Evolutionary conservation across 2,888 invertebrate genomes (phyloP).

Genomic region (Choristoneura rosaceana): DNA sequence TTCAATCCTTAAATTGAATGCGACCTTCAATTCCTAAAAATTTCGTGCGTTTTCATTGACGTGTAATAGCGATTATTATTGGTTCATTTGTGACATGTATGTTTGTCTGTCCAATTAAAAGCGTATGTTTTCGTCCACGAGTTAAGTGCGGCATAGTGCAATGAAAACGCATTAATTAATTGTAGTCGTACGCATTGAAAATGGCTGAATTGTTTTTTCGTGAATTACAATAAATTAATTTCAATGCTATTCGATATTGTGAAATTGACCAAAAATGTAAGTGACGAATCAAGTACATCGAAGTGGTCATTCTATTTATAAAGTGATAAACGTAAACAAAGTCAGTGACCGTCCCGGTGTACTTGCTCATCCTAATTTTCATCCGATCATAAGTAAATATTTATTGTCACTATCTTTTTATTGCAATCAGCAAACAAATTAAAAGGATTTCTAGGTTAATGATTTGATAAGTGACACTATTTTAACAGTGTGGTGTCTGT

Average conservation of each 20-base stretch:
- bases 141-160: conserved; percentile 22
- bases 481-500: conserved; percentile 10
- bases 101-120: conserved; percentile 33
- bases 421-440: conserved; percentile 38
- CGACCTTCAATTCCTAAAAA: conserved; percentile 16
- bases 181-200: conserved; percentile 43
- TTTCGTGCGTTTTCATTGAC: conserved; percentile 26
- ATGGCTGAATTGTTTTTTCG: conserved; percentile 43
- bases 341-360: conserved; percentile 25
- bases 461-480: conserved; percentile 7
- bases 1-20: conserved; percentile 25
- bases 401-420: conserved; percentile 42
- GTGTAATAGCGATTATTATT: conserved; percentile 22
- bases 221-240: conserved; percentile 41
- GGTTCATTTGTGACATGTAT: conserved; percentile 11
- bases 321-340: conserved; percentile 35
- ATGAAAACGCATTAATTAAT: conserved; percentile 40
- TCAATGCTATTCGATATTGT: conserved; percentile 28
- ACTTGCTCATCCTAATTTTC: conserved; percentile 41
- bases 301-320: not conserved
- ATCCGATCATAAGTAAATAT: conserved; percentile 47
- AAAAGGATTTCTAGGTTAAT: conserved; percentile 25
- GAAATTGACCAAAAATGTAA: conserved; percentile 30
- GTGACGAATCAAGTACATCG: not conserved
- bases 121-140: conserved; percentile 29